Percentiles rank a stretch among this genome's conserved stretches.
Evolutionary conservation across 2,888 invertebrate genomes (phyloP).

Genomic region (Nephrotoma flavescens): DNA sequence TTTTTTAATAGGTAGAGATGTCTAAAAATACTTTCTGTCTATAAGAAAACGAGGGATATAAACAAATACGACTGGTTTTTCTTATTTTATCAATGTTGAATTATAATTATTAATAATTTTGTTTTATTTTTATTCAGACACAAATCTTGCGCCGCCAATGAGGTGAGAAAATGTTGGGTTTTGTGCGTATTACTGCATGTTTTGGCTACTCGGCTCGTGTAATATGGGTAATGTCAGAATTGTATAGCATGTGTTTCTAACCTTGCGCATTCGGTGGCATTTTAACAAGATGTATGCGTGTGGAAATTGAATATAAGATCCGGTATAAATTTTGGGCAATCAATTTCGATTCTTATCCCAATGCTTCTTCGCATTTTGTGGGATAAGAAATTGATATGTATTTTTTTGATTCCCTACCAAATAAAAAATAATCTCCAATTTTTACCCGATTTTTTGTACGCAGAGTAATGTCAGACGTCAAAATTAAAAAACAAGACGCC

Average conservation of each 20-base stretch:
- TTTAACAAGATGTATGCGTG: too few species aligned
- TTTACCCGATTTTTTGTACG: too few species aligned
- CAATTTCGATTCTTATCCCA: too few species aligned
- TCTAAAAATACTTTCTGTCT: background rate
- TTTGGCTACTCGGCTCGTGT: background rate
- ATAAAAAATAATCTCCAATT: too few species aligned
- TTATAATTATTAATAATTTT: background rate
- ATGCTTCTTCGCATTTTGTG: too few species aligned
- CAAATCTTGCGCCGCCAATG: background rate
- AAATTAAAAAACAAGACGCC: too few species aligned
- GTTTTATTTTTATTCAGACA: background rate
- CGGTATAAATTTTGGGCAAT: too few species aligned
- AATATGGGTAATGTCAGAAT: background rate
- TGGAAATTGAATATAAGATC: too few species aligned
- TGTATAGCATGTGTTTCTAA: background rate
- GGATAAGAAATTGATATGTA: too few species aligned
- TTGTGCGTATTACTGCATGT: background rate
- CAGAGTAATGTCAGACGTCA: too few species aligned
- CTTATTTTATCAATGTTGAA: background rate
- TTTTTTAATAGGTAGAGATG: background rate
- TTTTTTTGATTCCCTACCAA: too few species aligned
- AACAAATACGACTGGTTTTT: background rate
- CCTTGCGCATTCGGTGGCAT: too few species aligned
- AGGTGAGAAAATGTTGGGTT: background rate
- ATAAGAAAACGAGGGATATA: background rate